Evolutionary conservation across 30 jellyfish, hydroid and myxozoan genomes (phyloP).

Genomic region (Sanderia malayensis): DNA sequence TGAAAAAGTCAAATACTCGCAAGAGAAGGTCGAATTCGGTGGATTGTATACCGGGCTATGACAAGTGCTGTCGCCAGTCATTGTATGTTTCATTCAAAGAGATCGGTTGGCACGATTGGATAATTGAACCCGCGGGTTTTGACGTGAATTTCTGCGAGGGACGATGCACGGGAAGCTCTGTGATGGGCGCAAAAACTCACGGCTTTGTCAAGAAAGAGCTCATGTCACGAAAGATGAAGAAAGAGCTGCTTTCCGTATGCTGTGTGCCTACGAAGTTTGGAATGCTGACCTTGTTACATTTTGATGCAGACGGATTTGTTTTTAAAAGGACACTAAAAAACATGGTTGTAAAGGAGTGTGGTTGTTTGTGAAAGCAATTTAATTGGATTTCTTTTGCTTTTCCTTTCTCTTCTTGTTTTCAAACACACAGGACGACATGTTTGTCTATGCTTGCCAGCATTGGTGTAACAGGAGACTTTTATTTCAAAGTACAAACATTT

Average conservation of each 20-base stretch:
- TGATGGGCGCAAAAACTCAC: conserved; percentile 54
- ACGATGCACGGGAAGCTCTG: conserved; percentile 31
- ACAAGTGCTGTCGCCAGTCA: conserved; percentile 68
- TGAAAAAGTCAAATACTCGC: conserved; percentile 17
- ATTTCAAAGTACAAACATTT: too few species aligned
- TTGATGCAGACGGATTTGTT: conserved; percentile 67
- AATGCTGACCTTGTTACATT: conserved; percentile 49
- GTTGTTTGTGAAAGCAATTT: conserved; percentile 64
- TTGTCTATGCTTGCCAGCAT: too few species aligned
- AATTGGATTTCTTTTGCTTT: too few species aligned
- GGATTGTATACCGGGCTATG: conserved; percentile 68
- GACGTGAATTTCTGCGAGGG: conserved; percentile 73
- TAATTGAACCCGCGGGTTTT: conserved; percentile 73
- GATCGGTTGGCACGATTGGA: conserved; percentile 84
- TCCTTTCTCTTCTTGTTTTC: too few species aligned
- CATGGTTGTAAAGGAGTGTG: conserved; percentile 79
- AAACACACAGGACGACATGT: too few species aligned
- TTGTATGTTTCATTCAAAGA: conserved; percentile 58
- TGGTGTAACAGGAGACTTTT: too few species aligned
- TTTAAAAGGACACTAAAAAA: conserved; percentile 45
- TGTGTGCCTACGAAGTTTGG: conserved; percentile 63
- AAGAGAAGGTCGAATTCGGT: conserved; percentile 52
- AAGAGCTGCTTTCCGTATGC: conserved; percentile 37
- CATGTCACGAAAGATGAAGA: conserved; percentile 29
- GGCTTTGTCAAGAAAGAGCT: conserved; percentile 52